These are phyloP conservation scores for Actinernus sp. DNA, from an alignment of 92 coral and sea anemone species.

Conservation along the genomic window DNA sequence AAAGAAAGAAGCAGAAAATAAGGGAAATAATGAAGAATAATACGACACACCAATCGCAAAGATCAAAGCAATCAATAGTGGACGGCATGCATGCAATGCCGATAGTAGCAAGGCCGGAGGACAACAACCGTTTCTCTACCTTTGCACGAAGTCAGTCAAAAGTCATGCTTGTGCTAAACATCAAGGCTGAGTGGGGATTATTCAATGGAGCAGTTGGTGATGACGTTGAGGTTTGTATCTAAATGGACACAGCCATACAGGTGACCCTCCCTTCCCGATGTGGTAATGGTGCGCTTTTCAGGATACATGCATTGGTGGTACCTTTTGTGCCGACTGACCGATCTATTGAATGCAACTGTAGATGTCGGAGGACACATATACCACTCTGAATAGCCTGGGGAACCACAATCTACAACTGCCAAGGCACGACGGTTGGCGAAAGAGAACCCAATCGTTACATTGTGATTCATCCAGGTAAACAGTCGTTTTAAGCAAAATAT, in stretches of 20 bases:
- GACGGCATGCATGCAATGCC: slow-evolving; percentile 33
- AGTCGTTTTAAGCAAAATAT: slow-evolving; percentile 40
- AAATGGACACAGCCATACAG: slow-evolving; percentile 23
- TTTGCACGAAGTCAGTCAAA: too few species aligned
- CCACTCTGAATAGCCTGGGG: slow-evolving; percentile 40
- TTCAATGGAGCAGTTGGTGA: slow-evolving; percentile 56
- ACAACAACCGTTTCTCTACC: slow-evolving; percentile 24
- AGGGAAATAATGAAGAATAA: too few species aligned
- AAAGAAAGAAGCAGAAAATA: too few species aligned
- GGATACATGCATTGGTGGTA: slow-evolving; percentile 33
- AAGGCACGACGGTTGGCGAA: slow-evolving; percentile 41
- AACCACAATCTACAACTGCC: slow-evolving; percentile 4
- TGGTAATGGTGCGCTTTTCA: slow-evolving; percentile 32
- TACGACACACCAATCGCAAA: too few species aligned
- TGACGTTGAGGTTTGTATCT: slow-evolving; percentile 35
- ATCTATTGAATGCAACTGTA: slow-evolving; percentile 25
- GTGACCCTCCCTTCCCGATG: slow-evolving; percentile 39
- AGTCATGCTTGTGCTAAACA: too few species aligned
- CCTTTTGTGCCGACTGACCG: slow-evolving; percentile 45
- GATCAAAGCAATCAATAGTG: too few species aligned
- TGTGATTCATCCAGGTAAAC: slow-evolving; percentile 40
- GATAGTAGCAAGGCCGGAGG: slow-evolving; percentile 57
- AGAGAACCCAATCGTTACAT: slow-evolving; percentile 15
- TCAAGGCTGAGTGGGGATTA: slow-evolving; percentile 39
- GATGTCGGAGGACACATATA: slow-evolving; percentile 31